Percentiles rank a stretch among this genome's conserved stretches.
phyloP scores from a whole-genome alignment of 2,113 vertebrate species.

The Clinocottus analis region DNA sequence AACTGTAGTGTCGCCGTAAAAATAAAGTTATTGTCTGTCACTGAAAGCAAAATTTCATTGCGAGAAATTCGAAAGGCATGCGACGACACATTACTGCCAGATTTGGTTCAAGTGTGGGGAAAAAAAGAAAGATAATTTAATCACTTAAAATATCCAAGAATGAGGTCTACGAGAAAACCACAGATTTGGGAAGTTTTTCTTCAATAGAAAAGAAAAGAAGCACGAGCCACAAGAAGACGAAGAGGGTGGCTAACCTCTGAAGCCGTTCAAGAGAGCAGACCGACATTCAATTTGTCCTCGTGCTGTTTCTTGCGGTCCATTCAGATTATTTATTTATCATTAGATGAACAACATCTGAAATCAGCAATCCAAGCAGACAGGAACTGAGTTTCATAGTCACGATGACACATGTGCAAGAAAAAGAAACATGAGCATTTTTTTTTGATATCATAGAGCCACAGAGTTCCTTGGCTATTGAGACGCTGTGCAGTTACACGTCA shows the following conservation, averaged over 20 bases:
- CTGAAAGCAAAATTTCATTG: conserved; percentile 18
- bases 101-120: neutral
- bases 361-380: neutral
- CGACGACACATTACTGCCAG: neutral
- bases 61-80: conserved; percentile 15
- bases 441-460: neutral
- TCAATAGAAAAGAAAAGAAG: conserved; percentile 10
- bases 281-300: conserved; percentile 21
- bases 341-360: conserved; percentile 29
- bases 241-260: conserved; percentile 4
- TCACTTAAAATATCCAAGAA: conserved; percentile 12
- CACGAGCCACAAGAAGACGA: conserved; percentile 19
- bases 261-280: neutral
- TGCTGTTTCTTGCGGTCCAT: neutral
- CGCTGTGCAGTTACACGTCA: no score
- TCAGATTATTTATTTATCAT: conserved; percentile 12
- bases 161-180: conserved; percentile 15
- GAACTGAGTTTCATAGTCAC: neutral
- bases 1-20: neutral
- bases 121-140: conserved; percentile 6
- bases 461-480: no score
- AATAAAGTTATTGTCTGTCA: neutral
- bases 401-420: neutral
- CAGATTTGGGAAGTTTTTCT: conserved; percentile 22
- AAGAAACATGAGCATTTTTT: neutral